phyloP scores from a whole-genome alignment of 2,797 vertebrate species.

The Chelidonichthys spinosus region DNA sequence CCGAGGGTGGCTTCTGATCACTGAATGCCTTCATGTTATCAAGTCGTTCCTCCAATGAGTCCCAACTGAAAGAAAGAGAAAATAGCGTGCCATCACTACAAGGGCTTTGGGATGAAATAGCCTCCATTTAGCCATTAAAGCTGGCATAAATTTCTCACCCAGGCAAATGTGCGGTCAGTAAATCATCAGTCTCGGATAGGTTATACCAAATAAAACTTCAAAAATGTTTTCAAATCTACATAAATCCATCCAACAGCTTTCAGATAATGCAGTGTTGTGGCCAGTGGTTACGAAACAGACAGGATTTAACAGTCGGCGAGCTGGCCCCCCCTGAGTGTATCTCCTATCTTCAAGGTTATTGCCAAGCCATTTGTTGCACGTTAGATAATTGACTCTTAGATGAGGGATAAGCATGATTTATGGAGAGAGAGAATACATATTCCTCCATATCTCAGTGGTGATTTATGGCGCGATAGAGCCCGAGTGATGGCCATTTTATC shows the following conservation, averaged over 20 bases:
- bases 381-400: slow-evolving; percentile 84
- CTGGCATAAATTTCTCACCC: slow-evolving; percentile 30
- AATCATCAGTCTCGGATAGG: slow-evolving; percentile 14
- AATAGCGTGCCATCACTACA: slow-evolving; percentile 25
- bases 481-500: slow-evolving; percentile 82
- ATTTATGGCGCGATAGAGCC: slow-evolving; percentile 80
- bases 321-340: slow-evolving; percentile 39
- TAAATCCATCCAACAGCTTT: slow-evolving; percentile 41
- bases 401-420: slow-evolving; percentile 85
- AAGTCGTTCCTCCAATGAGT: slow-evolving; percentile 22
- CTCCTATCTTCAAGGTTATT: slow-evolving; percentile 78
- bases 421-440: slow-evolving; percentile 81
- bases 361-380: slow-evolving; percentile 73
- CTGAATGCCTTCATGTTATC: slow-evolving; percentile 41
- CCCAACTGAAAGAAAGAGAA: slow-evolving; percentile 41
- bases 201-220: slow-evolving; percentile 32
- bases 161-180: slow-evolving; percentile 20
- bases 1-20: slow-evolving; percentile 53
- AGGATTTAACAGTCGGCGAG: slow-evolving; percentile 22
- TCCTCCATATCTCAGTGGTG: slow-evolving; percentile 78
- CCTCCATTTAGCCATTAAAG: slow-evolving; percentile 52
- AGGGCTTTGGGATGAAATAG: slow-evolving; percentile 40
- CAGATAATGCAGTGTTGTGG: slow-evolving; percentile 35
- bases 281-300: slow-evolving; percentile 30
- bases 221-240: slow-evolving; percentile 41